A percentile compares a stretch with the other conserved stretches of the same genome.
These are phyloP conservation scores for Lophius americanus DNA, from an alignment of 2,797 vertebrate species.

Conservation along the genomic window DNA sequence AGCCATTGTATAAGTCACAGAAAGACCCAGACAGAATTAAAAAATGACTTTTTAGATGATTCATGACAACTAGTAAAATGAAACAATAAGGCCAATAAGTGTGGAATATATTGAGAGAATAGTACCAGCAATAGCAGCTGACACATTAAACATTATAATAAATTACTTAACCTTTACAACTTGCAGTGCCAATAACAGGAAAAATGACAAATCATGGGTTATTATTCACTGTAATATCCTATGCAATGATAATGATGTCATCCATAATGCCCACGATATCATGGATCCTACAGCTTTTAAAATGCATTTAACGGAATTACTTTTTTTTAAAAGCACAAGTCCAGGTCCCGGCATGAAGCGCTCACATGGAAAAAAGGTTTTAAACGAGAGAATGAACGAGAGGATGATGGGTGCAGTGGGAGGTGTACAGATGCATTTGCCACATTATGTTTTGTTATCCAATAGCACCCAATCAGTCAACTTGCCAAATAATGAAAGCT, in stretches of 20 bases:
- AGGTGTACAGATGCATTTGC: conserved; percentile 79
- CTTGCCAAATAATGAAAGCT: conserved; percentile 80
- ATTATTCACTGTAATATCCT: conserved; percentile 84
- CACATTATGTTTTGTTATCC: conserved; percentile 78
- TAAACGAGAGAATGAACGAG: conserved; percentile 47
- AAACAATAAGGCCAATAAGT: conserved; percentile 81
- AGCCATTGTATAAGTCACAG: conserved; percentile 22
- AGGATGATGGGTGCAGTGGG: conserved; percentile 42
- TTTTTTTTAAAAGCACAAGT: conserved; percentile 79
- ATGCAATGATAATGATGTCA: conserved; percentile 87
- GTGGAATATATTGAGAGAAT: conserved; percentile 77
- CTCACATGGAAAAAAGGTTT: conserved; percentile 75
- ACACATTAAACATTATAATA: conserved; percentile 88
- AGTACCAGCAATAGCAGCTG: conserved; percentile 77
- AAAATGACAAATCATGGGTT: conserved; percentile 86
- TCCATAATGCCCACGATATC: conserved; percentile 82
- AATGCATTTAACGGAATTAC: conserved; percentile 85
- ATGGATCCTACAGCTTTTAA: conserved; percentile 82
- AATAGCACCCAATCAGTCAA: conserved; percentile 81
- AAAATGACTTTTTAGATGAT: conserved; percentile 75
- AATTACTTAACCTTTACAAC: conserved; percentile 88
- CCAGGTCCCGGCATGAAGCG: conserved; percentile 71
- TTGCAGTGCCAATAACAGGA: conserved; percentile 84
- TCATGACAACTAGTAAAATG: conserved; percentile 74
- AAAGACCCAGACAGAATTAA: conserved; percentile 60